phyloP scores from a whole-genome alignment of 2,113 vertebrate species.

The Gallinago media region DNA sequence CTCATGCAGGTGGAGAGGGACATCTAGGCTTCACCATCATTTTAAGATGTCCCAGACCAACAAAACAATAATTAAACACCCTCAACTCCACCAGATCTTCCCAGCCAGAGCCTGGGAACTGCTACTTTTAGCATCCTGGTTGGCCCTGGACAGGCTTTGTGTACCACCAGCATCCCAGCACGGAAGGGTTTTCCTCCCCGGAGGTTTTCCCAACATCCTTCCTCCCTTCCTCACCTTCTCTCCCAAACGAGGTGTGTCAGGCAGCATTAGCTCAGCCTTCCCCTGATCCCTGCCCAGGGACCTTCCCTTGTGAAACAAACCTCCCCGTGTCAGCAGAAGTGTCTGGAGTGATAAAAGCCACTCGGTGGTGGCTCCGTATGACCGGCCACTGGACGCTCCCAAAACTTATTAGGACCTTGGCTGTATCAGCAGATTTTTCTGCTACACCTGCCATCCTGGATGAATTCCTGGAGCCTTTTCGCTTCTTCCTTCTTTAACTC shows the following conservation, averaged over 20 bases:
- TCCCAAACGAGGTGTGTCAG: background rate
- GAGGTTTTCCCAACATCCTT: background rate
- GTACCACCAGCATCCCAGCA: background rate
- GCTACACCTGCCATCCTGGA: background rate
- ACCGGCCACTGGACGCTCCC: background rate
- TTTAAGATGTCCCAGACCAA: background rate
- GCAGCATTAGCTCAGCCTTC: background rate
- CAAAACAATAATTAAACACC: background rate
- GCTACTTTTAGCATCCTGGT: background rate
- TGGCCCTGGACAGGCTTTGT: background rate
- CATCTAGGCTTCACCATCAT: background rate
- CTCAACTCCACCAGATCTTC: background rate
- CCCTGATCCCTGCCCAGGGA: background rate
- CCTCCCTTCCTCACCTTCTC: background rate
- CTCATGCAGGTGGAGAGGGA: background rate
- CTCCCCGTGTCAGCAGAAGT: background rate
- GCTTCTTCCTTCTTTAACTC: background rate
- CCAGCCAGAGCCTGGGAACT: background rate
- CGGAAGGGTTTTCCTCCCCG: background rate
- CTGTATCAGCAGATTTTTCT: background rate
- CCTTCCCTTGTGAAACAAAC: background rate
- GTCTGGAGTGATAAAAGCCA: slow-evolving; percentile 20
- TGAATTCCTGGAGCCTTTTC: background rate
- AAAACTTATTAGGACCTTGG: background rate
- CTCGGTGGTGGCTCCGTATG: background rate